phyloP scores from a whole-genome alignment of 2,888 invertebrate species.

The Frankliniella fusca region DNA sequence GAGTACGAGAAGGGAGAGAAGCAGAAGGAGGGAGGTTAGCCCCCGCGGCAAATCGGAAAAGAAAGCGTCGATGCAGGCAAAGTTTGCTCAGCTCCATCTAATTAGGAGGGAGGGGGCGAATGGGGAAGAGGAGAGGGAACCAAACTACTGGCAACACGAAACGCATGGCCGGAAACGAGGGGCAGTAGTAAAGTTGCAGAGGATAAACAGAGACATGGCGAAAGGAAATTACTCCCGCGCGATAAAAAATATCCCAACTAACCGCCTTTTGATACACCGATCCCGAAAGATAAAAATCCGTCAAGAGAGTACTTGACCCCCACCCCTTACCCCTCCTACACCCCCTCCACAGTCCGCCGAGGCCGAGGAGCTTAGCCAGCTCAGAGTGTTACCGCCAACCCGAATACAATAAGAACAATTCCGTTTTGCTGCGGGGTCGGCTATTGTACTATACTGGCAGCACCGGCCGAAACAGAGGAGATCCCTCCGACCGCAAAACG shows the following conservation, averaged over 20 bases:
- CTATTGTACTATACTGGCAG: neutral
- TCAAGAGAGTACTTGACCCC: neutral
- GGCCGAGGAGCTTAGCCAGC: neutral
- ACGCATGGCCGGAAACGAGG: neutral
- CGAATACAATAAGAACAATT: slow-evolving; percentile 10
- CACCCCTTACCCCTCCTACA: neutral
- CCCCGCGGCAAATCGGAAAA: slow-evolving; percentile 5
- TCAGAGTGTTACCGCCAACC: neutral
- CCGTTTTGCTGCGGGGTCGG: neutral
- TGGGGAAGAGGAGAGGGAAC: neutral
- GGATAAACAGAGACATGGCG: too few relatives aligned
- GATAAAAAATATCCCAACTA: too few relatives aligned
- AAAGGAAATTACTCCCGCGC: too few relatives aligned
- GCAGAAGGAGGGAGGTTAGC: neutral
- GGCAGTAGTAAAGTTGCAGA: neutral
- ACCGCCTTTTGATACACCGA: too few relatives aligned
- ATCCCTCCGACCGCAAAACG: neutral
- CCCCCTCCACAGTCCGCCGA: neutral
- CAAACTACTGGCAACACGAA: neutral
- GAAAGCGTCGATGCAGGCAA: slow-evolving; percentile 22
- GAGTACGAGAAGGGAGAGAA: too few relatives aligned
- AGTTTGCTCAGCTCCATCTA: slow-evolving; percentile 12
- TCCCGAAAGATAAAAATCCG: too few relatives aligned
- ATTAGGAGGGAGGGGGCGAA: neutral
- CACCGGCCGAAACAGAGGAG: neutral